phyloP scores from a whole-genome alignment of 2,113 vertebrate species.

The Caloenas nicobarica region DNA sequence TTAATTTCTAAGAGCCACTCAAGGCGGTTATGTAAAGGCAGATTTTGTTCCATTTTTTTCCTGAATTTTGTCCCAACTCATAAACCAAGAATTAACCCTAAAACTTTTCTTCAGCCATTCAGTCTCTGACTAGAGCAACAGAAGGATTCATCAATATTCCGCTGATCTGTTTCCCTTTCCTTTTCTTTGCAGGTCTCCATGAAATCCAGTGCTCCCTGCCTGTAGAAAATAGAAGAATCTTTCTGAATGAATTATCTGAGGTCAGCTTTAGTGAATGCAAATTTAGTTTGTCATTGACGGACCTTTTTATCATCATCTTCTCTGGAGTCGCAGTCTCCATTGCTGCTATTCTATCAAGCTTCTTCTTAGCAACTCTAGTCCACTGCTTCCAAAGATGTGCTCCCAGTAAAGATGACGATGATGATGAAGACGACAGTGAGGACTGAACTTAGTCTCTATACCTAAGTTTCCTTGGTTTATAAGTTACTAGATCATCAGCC shows the following conservation, averaged over 20 bases:
- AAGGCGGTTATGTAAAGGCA: neutral
- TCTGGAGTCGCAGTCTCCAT: slow-evolving; percentile 96
- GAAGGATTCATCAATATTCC: neutral
- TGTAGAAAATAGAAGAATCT: slow-evolving; percentile 84
- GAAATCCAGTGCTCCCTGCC: slow-evolving; percentile 94
- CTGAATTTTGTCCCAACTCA: neutral
- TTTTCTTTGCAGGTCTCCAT: slow-evolving; percentile 80
- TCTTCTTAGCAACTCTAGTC: slow-evolving; percentile 94
- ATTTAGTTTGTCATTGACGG: slow-evolving; percentile 90
- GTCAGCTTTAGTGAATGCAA: slow-evolving; percentile 97
- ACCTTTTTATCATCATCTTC: slow-evolving; percentile 97
- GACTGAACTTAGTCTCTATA: slow-evolving; percentile 31
- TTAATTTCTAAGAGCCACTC: neutral
- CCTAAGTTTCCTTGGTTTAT: neutral
- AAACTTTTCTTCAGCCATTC: neutral
- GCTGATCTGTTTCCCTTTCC: neutral
- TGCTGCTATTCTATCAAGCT: slow-evolving; percentile 95
- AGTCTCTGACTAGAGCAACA: neutral
- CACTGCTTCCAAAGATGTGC: slow-evolving; percentile 97
- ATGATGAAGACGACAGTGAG: slow-evolving; percentile 85
- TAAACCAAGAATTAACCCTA: neutral
- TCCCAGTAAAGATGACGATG: slow-evolving; percentile 92
- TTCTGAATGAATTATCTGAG: slow-evolving; percentile 89
- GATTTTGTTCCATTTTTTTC: neutral
- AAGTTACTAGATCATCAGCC: neutral